Percentiles rank a stretch among this genome's conserved stretches.
These are phyloP conservation scores for Molorchus minor DNA, from an alignment of 2,888 invertebrate genomes.

Conservation along the genomic window DNA sequence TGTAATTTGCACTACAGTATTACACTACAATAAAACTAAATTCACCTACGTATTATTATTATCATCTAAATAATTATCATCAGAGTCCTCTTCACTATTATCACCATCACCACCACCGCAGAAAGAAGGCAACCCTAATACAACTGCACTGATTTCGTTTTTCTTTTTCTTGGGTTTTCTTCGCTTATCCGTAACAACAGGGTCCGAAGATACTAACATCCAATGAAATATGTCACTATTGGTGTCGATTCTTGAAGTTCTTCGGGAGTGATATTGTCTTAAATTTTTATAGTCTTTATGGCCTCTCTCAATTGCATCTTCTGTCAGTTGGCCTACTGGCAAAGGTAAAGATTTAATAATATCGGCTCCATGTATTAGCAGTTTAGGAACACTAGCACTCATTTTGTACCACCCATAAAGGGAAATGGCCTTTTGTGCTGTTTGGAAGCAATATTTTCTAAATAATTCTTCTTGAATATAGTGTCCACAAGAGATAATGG, in stretches of 20 bases:
- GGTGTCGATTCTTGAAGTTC: constrained; percentile 17
- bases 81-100: too few species aligned
- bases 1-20: too few species aligned
- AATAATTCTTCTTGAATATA: constrained; percentile 10
- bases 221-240: constrained; percentile 18
- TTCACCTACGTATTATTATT: too few species aligned
- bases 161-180: background rate
- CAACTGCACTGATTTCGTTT: too few species aligned
- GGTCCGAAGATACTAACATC: constrained; percentile 20
- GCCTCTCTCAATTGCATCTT: constrained; percentile 5
- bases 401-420: constrained; percentile 10
- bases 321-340: background rate
- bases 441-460: constrained; percentile 14
- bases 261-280: constrained; percentile 16
- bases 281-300: constrained; percentile 22
- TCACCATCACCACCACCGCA: background rate
- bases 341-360: constrained; percentile 13
- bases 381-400: constrained; percentile 13
- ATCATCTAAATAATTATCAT: too few species aligned
- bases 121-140: constrained; percentile 3
- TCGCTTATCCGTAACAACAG: constrained; percentile 7
- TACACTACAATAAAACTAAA: too few species aligned
- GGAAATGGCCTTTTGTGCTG: constrained; percentile 13
- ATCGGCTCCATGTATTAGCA: constrained; percentile 17
- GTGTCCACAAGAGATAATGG: constrained; percentile 20